Percentiles rank a stretch among this genome's conserved stretches.
These are phyloP conservation scores for Threskiornis aethiopicus DNA, from an alignment of 2,797 vertebrate species.

Conservation along the genomic window DNA sequence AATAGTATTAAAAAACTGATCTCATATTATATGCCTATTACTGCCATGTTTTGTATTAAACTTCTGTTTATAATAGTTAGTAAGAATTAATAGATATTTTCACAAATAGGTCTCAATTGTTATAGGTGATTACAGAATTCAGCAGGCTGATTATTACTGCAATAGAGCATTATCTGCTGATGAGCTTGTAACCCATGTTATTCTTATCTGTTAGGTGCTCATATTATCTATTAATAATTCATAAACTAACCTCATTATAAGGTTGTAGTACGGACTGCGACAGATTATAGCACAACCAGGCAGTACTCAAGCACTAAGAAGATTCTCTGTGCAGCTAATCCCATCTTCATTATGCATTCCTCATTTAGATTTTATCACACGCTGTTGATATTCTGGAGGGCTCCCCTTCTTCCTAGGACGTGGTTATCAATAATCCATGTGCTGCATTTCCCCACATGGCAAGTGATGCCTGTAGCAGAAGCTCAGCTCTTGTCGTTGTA, in stretches of 20 bases:
- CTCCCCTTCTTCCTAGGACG: background rate
- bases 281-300: background rate
- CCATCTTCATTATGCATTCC: background rate
- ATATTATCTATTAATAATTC: constrained; percentile 16
- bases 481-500: background rate
- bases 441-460: background rate
- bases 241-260: constrained; percentile 16
- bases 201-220: background rate
- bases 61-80: background rate
- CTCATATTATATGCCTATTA: background rate
- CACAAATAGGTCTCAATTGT: background rate
- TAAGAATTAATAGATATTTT: constrained; percentile 22
- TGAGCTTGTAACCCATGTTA: constrained; percentile 5
- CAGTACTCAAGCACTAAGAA: background rate
- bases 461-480: background rate
- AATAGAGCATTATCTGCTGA: constrained; percentile 9
- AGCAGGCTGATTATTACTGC: background rate
- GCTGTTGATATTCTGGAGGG: background rate
- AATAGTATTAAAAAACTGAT: background rate
- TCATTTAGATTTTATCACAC: background rate
- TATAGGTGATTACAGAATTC: background rate
- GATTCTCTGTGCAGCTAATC: background rate
- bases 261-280: background rate
- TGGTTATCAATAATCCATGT: background rate
- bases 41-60: background rate